Conservation (phyloP, 1,140 invertebrate genomes). For the Drosophila kikkawai region DNA sequence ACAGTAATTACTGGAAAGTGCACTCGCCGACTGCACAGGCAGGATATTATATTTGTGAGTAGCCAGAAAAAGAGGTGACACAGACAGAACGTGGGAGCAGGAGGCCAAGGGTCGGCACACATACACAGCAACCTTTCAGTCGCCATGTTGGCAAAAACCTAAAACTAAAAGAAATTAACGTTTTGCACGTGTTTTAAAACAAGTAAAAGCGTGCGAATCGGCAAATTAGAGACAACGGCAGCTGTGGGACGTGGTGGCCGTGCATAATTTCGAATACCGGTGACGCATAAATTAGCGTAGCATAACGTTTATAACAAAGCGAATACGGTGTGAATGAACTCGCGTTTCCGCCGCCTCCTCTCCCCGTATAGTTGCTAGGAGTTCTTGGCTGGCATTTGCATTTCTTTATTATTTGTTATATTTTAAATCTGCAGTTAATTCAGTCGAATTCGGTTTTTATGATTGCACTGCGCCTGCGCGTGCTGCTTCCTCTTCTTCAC, state of each 20-base stretch:
- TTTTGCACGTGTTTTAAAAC: slow-evolving; percentile 33
- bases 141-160: slow-evolving; percentile 71
- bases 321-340: slow-evolving; percentile 22
- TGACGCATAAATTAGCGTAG: slow-evolving; percentile 21
- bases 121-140: slow-evolving; percentile 22
- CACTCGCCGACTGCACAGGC: neutral
- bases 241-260: slow-evolving; percentile 28
- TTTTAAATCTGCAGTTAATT: slow-evolving; percentile 23
- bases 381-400: neutral
- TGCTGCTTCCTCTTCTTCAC: slow-evolving; percentile 23
- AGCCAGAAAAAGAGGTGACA: neutral
- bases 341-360: neutral
- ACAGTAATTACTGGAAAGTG: neutral
- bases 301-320: slow-evolving; percentile 21
- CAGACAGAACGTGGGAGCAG: neutral
- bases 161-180: neutral
- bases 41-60: slow-evolving; percentile 19
- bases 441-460: neutral
- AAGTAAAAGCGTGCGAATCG: slow-evolving; percentile 21
- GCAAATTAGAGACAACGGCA: neutral
- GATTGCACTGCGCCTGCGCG: slow-evolving; percentile 57
- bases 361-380: neutral
- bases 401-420: slow-evolving; percentile 3
- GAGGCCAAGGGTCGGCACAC: slow-evolving; percentile 14
- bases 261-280: slow-evolving; percentile 21